A percentile compares a stretch with the other conserved stretches of the same genome.
phyloP scores from a whole-genome alignment of 2,888 invertebrate species.

The Meteorus colon region DNA sequence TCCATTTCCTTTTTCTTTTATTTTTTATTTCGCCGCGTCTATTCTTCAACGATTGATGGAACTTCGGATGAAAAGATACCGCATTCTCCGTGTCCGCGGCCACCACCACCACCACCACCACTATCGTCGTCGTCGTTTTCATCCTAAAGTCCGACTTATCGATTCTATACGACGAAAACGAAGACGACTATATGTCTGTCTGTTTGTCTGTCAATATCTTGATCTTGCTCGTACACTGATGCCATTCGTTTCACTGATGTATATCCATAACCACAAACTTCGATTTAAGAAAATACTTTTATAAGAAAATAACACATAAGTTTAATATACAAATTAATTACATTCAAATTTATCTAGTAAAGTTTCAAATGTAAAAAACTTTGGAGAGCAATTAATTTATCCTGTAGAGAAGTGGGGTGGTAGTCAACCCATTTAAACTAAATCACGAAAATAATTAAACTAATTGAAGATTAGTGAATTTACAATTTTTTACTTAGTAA shows the following conservation, averaged over 20 bases:
- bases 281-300: not conserved
- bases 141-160: conserved; percentile 37
- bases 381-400: no score
- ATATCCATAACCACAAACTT: not conserved
- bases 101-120: not conserved
- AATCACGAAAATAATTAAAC: no score
- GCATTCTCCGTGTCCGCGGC: conserved; percentile 38
- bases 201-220: conserved; percentile 16
- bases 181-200: conserved; percentile 29
- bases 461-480: no score
- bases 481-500: no score
- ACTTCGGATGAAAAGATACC: conserved; percentile 33
- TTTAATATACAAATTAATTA: not conserved
- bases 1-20: not conserved
- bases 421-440: no score
- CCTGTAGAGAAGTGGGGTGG: no score
- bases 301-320: not conserved
- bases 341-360: not conserved
- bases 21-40: conserved; percentile 18
- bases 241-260: not conserved
- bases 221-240: conserved; percentile 12
- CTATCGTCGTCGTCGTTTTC: not conserved
- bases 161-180: conserved; percentile 25
- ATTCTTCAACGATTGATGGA: conserved; percentile 35
- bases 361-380: not conserved